Evolutionary conservation across 2,888 invertebrate species (phyloP), one percentile per base, ranked within the genome.

Genomic region (Mesorhabditis sp.): DNA sequence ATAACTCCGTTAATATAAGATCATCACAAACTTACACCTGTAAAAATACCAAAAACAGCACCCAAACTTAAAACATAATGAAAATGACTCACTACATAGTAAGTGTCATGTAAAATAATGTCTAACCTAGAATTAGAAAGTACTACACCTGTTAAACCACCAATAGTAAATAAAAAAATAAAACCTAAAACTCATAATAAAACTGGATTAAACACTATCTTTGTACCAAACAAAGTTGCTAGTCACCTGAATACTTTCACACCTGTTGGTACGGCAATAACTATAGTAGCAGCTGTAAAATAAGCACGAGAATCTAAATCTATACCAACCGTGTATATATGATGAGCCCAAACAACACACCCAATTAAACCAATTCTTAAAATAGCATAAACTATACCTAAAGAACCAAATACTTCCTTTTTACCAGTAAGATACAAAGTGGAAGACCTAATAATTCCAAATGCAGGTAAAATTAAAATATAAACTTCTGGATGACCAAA

Each of bases 401-500:
- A 70, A 75, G 71, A 70, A 62, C 83, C 82, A 76, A 81, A 82
- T 43, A 82, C 74, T 64, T 78, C 76, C 73, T 80, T 83, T 75
- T 84, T 84, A 69, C 83, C 90, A 86, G 90, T 90, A 90, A 91
- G 90, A 89, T 90, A 90, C 0, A 89, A 89, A 87, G 92, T 90
- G 88, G 92, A 91, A 86, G 92, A 92, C 0, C 91, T 92, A 86
- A 92, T 90, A 89, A 92, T 90, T 0, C 92, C 92, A 89, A 92
- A 92, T 87, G 91, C 92, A 0, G 92, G 92, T 81, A 92, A 85
- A 90, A 92, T 92, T 89, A 92, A 87, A 91, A 92, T 92, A 88
- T 92, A 93, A 74, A 92, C 92, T 90, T 92, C 92, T 7, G 92
- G 92, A 70, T 92, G 92, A 0, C 92, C 92, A 90, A 92, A 88